Base-by-base conservation (phyloP, 2,797 vertebrate species). In the Karalla daura region DNA sequence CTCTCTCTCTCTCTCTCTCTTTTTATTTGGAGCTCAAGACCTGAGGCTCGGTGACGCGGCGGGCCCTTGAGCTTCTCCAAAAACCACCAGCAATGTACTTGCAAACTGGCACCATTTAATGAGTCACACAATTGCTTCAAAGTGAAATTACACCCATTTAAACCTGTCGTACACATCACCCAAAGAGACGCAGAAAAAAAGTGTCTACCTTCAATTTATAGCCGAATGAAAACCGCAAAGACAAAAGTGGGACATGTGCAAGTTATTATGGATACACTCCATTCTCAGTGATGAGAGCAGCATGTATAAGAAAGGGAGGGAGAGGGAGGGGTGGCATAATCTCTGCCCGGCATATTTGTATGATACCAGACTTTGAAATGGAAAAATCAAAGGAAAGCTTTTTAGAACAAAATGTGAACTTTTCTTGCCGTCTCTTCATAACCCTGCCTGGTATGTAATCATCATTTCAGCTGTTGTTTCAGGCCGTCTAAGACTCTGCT, bases 191-290 rank as follows among this genome's bases (percentile, higher is more conserved):
- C 69, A 62, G 64, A 77, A 68, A 78, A n/a, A 86, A 78, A 79
- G 76, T 83, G 86, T 89, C 90, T 92, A 93, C 90, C 91, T 90
- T 90, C 88, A 86, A 89, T 92, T 93, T 92, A 91, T 89, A 88
- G 88, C 72, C 56, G 68, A 88, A 90, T 80, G 86, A 87, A 92
- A 93, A 92, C 90, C 88, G n/a, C 92, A 90, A 88, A 92, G 91
- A 94, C 92, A 94, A 92, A 94, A 91, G 88, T 82, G 80, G 78
- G 78, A 90, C 94, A 94, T 93, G 89, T 95, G 93, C 85, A 90
- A 93, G 92, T 92, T 93, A 93, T 94, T 95, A 95, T 65, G 74
- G 76, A 90, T 87, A 85, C 81, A 80, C 85, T 91, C 78, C 69
- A 74, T 91, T 85, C 88, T 87, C 86, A 66, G 75, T 92, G 92